Evolutionary conservation across 2,797 vertebrate species (phyloP).

Genomic region (Falco concolor): DNA sequence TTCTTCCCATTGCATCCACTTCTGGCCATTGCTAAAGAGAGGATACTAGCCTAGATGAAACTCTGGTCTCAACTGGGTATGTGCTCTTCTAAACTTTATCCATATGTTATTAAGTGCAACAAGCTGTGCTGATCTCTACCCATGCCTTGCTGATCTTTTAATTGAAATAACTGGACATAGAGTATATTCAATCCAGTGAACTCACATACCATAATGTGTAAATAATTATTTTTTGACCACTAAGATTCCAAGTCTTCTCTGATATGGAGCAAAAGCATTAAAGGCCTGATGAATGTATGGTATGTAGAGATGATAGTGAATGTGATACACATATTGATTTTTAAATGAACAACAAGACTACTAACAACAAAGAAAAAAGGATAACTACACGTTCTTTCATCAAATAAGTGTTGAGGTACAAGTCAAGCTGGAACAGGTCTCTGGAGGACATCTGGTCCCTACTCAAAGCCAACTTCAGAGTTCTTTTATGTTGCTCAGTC

Average conservation of each 20-base stretch:
- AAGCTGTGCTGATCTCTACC: not conserved
- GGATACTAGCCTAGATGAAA: not conserved
- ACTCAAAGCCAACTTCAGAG: not conserved
- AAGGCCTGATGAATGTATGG: not conserved
- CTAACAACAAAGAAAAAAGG: not conserved
- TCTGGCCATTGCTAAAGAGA: not conserved
- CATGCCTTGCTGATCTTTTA: not conserved
- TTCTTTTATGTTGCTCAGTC: not conserved
- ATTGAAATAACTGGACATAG: not conserved
- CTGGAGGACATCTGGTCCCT: not conserved
- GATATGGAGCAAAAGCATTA: not conserved
- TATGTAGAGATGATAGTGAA: not conserved
- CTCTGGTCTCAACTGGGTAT: not conserved
- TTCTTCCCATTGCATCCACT: not conserved
- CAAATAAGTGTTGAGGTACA: accelerated
- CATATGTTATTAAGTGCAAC: not conserved
- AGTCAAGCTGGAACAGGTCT: not conserved
- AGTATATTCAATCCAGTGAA: not conserved
- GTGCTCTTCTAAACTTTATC: not conserved
- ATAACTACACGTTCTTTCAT: not conserved
- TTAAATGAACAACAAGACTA: not conserved
- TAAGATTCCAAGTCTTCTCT: not conserved
- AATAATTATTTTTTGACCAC: not conserved
- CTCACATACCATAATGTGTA: not conserved
- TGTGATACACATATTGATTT: not conserved